Percentiles rank a stretch among this genome's conserved stretches.
phyloP scores from a whole-genome alignment of 2,888 invertebrate genomes.

The Meganola albula region DNA sequence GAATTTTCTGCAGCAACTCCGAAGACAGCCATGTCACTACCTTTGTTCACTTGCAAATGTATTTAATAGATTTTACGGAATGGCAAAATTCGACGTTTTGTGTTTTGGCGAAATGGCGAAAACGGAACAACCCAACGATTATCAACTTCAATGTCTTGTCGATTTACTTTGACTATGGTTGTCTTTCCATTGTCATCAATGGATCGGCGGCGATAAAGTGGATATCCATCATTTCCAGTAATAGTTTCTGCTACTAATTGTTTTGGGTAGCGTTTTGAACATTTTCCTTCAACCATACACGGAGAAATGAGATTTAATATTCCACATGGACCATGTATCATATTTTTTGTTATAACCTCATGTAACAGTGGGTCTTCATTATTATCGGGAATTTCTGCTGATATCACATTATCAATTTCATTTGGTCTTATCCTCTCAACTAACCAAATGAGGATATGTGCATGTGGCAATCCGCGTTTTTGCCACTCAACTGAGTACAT shows the following conservation, averaged over 20 bases:
- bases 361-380: not conserved
- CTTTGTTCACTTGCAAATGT: conserved; percentile 22
- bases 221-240: conserved; percentile 12
- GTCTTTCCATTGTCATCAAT: conserved; percentile 3
- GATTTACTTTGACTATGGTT: conserved; percentile 25
- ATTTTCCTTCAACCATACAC: conserved; percentile 25
- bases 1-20: conserved; percentile 9
- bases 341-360: conserved; percentile 4
- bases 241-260: conserved; percentile 3
- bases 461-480: conserved; percentile 12
- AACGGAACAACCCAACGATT: conserved; percentile 4
- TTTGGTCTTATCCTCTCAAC: not conserved
- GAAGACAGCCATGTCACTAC: conserved; percentile 18
- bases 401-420: conserved; percentile 5
- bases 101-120: conserved; percentile 4
- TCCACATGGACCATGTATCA: conserved; percentile 16
- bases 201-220: conserved; percentile 6
- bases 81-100: conserved; percentile 12
- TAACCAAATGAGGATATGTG: conserved; percentile 1
- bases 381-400: conserved; percentile 5
- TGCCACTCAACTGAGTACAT: conserved; percentile 26
- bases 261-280: conserved; percentile 17
- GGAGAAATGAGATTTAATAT: conserved; percentile 19
- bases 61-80: conserved; percentile 18
- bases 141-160: conserved; percentile 13